These are phyloP conservation scores for Conus betulinus DNA, from an alignment of 1,140 invertebrate species.

Conservation along the genomic window DNA sequence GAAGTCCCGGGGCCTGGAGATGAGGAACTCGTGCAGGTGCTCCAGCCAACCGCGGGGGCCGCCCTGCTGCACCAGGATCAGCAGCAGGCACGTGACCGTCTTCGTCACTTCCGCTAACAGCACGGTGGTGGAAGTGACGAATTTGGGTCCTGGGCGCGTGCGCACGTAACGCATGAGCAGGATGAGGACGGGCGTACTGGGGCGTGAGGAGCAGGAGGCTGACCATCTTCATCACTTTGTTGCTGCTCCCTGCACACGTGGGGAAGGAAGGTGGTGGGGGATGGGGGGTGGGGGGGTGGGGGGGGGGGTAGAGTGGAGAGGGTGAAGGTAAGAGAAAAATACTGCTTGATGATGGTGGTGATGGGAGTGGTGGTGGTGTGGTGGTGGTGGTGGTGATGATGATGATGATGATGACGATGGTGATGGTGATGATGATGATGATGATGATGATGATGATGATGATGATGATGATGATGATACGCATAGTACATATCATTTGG, in stretches of 20 bases:
- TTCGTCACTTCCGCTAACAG: constrained; percentile 96
- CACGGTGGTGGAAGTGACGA: constrained; percentile 96
- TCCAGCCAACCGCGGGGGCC: constrained; percentile 54
- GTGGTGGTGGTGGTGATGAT: background rate
- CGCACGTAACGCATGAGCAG: constrained; percentile 96
- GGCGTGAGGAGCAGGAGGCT: constrained; percentile 93
- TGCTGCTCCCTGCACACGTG: background rate
- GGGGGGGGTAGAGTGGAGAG: too few species aligned
- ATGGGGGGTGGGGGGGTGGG: too few species aligned
- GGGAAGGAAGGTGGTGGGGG: too few species aligned
- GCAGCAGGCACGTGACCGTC: constrained; percentile 84
- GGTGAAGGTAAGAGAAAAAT: too few species aligned
- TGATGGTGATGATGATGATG: constrained; percentile 14
- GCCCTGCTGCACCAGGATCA: constrained; percentile 39
- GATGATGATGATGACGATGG: constrained; percentile 29
- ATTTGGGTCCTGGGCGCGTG: constrained; percentile 91
- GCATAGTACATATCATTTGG: too few species aligned
- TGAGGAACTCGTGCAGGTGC: constrained; percentile 81
- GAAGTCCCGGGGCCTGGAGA: constrained; percentile 89
- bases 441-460: constrained; percentile 15
- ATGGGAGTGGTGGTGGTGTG: background rate
- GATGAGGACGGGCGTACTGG: constrained; percentile 95
- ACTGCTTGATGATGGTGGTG: too few species aligned
- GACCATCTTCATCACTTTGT: constrained; percentile 73
- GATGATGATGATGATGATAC: background rate